phyloP scores from a whole-genome alignment of 2,888 invertebrate genomes.

The Oegoconia quadripuncta region DNA sequence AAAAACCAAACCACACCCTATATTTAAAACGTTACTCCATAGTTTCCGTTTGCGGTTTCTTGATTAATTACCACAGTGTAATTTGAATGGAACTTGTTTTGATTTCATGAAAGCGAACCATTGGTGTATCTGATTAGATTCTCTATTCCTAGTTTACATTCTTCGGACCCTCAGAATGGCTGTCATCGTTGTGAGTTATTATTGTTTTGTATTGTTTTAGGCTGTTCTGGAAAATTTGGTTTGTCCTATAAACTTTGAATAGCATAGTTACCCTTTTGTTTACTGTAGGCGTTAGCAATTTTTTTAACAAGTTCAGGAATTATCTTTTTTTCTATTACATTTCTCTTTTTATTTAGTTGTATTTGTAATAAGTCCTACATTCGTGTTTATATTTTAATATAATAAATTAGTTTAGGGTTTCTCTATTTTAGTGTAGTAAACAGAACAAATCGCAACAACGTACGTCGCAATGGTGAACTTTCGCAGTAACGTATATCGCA shows the following conservation, averaged over 20 bases:
- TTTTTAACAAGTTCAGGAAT: too few relatives aligned
- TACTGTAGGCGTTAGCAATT: too few relatives aligned
- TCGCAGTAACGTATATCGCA: too few relatives aligned
- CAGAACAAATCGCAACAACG: too few relatives aligned
- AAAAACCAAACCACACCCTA: too few relatives aligned
- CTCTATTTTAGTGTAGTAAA: too few relatives aligned
- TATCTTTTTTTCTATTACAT: too few relatives aligned
- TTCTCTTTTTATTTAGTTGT: too few relatives aligned
- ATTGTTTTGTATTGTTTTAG: conserved; percentile 22
- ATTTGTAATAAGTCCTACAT: too few relatives aligned
- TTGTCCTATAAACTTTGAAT: background rate
- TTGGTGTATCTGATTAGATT: conserved; percentile 26
- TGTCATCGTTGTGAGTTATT: conserved; percentile 29
- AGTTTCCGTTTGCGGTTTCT: conserved; percentile 26
- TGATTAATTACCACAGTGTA: conserved; percentile 43
- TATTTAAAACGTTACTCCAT: conserved; percentile 6
- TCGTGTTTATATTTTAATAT: too few relatives aligned
- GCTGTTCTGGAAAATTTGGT: background rate
- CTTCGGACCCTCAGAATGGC: conserved; percentile 14
- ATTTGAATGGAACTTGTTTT: conserved; percentile 40
- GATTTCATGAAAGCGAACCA: conserved; percentile 22
- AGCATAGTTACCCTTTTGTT: background rate
- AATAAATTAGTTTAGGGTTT: too few relatives aligned
- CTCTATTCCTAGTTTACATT: conserved; percentile 9
- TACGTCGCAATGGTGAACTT: too few relatives aligned